These are phyloP conservation scores for Portunus trituberculatus DNA, from an alignment of 1,140 invertebrate genomes.

Conservation along the genomic window DNA sequence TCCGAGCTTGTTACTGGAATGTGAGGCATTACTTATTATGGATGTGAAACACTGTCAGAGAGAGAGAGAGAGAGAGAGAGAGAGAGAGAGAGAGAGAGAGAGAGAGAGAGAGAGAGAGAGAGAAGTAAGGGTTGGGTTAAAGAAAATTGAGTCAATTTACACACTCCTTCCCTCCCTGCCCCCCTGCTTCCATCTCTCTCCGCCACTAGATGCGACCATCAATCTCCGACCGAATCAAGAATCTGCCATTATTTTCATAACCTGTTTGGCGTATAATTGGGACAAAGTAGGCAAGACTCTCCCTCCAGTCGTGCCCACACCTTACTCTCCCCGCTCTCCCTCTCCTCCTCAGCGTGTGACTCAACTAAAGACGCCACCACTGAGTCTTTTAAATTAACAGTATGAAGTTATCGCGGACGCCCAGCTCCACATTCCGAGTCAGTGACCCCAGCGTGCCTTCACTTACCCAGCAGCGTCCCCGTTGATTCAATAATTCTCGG, in stretches of 20 bases:
- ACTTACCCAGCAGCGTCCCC: too few relatives aligned
- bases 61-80: background rate
- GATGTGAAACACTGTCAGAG: too few relatives aligned
- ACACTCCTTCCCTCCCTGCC: background rate
- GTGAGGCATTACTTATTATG: too few relatives aligned
- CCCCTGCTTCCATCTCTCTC: background rate
- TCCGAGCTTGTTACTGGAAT: too few relatives aligned
- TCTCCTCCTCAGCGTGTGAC: background rate
- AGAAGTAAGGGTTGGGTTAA: background rate
- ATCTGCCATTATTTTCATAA: slow-evolving; percentile 23
- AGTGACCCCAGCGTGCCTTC: too few relatives aligned
- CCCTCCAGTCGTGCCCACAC: background rate
- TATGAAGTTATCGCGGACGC: background rate
- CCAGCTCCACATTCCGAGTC: too few relatives aligned
- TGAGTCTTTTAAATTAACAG: background rate
- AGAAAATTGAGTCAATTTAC: slow-evolving; percentile 21
- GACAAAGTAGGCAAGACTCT: slow-evolving; percentile 10
- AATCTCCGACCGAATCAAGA: background rate
- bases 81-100: slow-evolving; percentile 20
- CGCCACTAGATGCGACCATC: background rate
- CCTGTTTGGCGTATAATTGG: slow-evolving; percentile 21
- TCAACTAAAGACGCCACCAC: background rate
- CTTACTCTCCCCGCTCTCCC: background rate
- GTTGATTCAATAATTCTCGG: background rate
- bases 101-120: slow-evolving; percentile 20